A percentile compares a stretch with the other conserved stretches of the same genome.
phyloP scores from a whole-genome alignment of 30 jellyfish, hydroid and myxozoan species.

The Sanderia malayensis region DNA sequence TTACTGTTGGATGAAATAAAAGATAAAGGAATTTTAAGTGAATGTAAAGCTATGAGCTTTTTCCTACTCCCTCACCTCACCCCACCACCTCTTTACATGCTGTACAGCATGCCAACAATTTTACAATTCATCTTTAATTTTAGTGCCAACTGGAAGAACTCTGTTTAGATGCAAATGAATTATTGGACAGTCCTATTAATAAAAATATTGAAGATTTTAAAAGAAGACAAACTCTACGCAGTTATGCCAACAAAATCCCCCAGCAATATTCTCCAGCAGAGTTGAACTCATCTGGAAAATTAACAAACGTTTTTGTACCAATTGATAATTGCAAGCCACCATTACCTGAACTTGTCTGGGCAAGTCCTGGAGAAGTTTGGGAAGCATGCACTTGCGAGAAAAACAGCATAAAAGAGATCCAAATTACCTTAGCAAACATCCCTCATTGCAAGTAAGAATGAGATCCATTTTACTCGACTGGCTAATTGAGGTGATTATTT shows the following conservation, averaged over 20 bases:
- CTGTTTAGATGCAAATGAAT: constrained; percentile 47
- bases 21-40: too few species aligned
- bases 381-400: constrained; percentile 76
- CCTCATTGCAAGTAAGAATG: constrained; percentile 88
- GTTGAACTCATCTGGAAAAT: background rate
- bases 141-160: constrained; percentile 38
- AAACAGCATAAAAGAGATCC: constrained; percentile 67
- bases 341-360: constrained; percentile 83
- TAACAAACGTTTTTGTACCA: constrained; percentile 18
- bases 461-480: constrained; percentile 89
- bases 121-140: background rate
- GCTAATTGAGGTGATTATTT: constrained; percentile 82
- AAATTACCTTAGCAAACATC: constrained; percentile 69
- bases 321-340: constrained; percentile 55
- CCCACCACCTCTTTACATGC: too few species aligned
- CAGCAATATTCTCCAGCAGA: background rate
- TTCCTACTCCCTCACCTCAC: too few species aligned
- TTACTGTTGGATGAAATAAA: too few species aligned
- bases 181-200: constrained; percentile 43
- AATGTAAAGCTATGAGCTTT: too few species aligned
- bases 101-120: background rate
- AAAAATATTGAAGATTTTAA: constrained; percentile 1
- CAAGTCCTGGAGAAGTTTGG: constrained; percentile 90
- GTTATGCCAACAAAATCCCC: constrained; percentile 3
- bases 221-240: constrained; percentile 27